Evolutionary conservation across 2,113 vertebrate species (phyloP).

Genomic region (Notarius lentiginosus): DNA sequence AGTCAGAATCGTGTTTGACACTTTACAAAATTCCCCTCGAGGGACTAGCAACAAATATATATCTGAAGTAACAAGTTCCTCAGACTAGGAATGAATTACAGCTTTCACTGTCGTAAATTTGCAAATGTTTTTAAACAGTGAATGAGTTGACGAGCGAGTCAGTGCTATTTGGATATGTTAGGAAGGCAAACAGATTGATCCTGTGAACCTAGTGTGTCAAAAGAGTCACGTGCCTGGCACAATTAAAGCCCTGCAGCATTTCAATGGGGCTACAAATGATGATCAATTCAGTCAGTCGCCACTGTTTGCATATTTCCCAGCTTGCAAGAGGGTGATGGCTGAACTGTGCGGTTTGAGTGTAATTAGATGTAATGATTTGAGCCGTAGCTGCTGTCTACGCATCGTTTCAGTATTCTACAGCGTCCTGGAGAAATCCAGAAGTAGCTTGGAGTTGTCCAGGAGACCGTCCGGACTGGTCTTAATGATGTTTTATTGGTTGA

Average conservation of each 20-base stretch:
- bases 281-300: constrained; percentile 28
- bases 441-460: background rate
- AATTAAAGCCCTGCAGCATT: constrained; percentile 15
- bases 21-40: constrained; percentile 17
- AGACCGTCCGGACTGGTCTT: no score
- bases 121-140: constrained; percentile 6
- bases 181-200: constrained; percentile 26
- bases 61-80: constrained; percentile 35
- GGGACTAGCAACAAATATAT: constrained; percentile 9
- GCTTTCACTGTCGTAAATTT: constrained; percentile 8
- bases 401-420: background rate
- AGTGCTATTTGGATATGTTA: background rate
- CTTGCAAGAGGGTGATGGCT: constrained; percentile 10
- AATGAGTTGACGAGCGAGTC: background rate
- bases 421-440: background rate
- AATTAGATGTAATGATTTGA: constrained; percentile 46
- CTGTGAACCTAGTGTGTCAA: constrained; percentile 27
- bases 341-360: constrained; percentile 39
- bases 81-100: constrained; percentile 15
- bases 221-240: constrained; percentile 13
- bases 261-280: constrained; percentile 20
- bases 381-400: constrained; percentile 8
- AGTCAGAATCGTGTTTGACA: constrained; percentile 30
- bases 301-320: constrained; percentile 28
- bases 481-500: background rate